Percentiles rank a stretch among this genome's conserved stretches.
Evolutionary conservation across 2,888 invertebrate species (phyloP).

Genomic region (Pteria penguin): DNA sequence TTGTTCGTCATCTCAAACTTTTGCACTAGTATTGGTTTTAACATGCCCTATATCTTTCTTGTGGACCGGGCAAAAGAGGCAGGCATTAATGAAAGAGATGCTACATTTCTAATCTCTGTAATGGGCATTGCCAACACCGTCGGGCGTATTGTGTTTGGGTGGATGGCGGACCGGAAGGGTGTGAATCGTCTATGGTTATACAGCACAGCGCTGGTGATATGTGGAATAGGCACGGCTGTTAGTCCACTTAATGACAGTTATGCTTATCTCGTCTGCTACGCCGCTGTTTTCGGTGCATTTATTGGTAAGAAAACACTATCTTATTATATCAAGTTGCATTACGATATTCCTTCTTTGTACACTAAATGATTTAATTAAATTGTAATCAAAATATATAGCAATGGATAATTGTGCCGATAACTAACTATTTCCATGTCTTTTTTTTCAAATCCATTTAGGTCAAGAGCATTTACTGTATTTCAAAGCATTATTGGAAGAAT

Average conservation of each 20-base stretch:
- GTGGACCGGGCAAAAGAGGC: constrained; percentile 85
- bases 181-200: constrained; percentile 94
- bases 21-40: constrained; percentile 94
- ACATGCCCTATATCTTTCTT: constrained; percentile 94
- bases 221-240: constrained; percentile 91
- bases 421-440: too few species aligned
- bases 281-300: constrained; percentile 80
- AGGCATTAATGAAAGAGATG: constrained; percentile 77
- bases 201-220: constrained; percentile 91
- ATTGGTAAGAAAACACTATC: constrained; percentile 68
- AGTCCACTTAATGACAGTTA: constrained; percentile 89
- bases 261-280: constrained; percentile 87
- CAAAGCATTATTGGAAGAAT: too few species aligned
- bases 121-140: constrained; percentile 96
- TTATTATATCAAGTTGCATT: not conserved
- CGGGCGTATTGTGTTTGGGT: constrained; percentile 87
- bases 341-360: too few species aligned
- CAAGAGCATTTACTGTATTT: too few species aligned
- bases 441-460: too few species aligned
- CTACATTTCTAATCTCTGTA: constrained; percentile 88
- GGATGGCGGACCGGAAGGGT: constrained; percentile 82
- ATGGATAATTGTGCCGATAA: too few species aligned
- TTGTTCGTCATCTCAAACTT: constrained; percentile 93
- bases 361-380: too few species aligned
- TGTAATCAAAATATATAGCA: too few species aligned